A percentile compares a stretch with the other conserved stretches of the same genome.
phyloP scores from a whole-genome alignment of 2,113 vertebrate genomes.

The Hemichromis elongatus region DNA sequence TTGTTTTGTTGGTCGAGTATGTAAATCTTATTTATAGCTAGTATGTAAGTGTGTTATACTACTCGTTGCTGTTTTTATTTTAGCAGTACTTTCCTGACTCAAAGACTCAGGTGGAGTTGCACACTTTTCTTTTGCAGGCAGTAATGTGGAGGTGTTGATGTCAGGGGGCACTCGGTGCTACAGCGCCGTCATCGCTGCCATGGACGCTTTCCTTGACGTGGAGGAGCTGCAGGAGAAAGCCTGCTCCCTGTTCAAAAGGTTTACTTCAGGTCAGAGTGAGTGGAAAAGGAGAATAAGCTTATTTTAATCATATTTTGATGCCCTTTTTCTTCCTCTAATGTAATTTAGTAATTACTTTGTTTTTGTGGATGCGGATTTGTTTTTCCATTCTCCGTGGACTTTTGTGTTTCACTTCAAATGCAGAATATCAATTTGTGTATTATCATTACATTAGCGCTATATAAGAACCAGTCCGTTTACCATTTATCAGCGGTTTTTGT shows the following conservation, averaged over 20 bases:
- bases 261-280: conserved; percentile 82
- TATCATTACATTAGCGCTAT: too few relatives aligned
- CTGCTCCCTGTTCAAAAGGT: conserved; percentile 84
- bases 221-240: conserved; percentile 87
- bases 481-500: neutral
- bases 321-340: neutral
- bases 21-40: neutral
- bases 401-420: neutral
- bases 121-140: conserved; percentile 66
- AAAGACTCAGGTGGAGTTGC: neutral
- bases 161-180: conserved; percentile 92
- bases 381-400: neutral
- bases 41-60: neutral
- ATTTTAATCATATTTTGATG: neutral
- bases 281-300: neutral
- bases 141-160: conserved; percentile 93
- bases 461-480: too few relatives aligned
- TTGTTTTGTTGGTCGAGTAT: neutral
- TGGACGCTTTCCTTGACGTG: conserved; percentile 77
- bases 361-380: neutral
- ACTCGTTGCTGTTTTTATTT: neutral
- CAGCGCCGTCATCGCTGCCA: conserved; percentile 76
- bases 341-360: neutral
- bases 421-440: neutral
- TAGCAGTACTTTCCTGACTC: neutral